Percentiles rank a stretch among this genome's conserved stretches.
These are phyloP conservation scores for Ceraclea dissimilis DNA, from an alignment of 2,888 invertebrate genomes.

Conservation along the genomic window DNA sequence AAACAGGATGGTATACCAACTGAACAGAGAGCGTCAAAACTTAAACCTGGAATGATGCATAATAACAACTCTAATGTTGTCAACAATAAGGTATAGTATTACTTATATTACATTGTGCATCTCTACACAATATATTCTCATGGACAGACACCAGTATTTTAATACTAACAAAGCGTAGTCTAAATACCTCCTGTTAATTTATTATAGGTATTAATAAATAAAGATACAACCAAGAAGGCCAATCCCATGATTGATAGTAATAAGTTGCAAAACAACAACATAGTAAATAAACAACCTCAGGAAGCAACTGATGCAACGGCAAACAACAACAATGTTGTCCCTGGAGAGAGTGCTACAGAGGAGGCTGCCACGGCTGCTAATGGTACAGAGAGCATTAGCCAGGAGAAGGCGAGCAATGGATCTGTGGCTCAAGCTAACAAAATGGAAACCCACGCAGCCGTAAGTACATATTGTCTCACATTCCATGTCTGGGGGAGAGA, in stretches of 20 bases:
- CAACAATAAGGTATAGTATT: constrained; percentile 40
- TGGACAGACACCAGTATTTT: too few species aligned
- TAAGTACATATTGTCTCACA: too few species aligned
- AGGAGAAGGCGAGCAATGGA: not conserved
- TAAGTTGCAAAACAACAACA: not conserved
- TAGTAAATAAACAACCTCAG: not conserved
- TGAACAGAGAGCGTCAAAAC: constrained; percentile 38
- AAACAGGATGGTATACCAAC: constrained; percentile 55
- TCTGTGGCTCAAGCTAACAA: not conserved
- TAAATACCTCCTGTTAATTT: too few species aligned
- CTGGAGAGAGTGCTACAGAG: constrained; percentile 1
- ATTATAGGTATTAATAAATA: constrained; percentile 36
- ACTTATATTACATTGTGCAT: not conserved
- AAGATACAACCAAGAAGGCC: constrained; percentile 34
- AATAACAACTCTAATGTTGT: constrained; percentile 34
- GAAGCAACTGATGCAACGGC: not conserved
- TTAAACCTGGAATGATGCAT: constrained; percentile 37
- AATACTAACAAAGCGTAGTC: too few species aligned
- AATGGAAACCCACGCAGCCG: not conserved
- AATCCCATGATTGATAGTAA: constrained; percentile 21
- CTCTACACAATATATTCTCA: too few species aligned
- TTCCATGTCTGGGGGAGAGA: too few species aligned
- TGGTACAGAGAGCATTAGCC: not conserved
- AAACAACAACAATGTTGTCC: not conserved
- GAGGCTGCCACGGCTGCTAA: not conserved